Evolutionary conservation across 2,797 vertebrate genomes (phyloP).

Genomic region (Takifugu ocellatus): DNA sequence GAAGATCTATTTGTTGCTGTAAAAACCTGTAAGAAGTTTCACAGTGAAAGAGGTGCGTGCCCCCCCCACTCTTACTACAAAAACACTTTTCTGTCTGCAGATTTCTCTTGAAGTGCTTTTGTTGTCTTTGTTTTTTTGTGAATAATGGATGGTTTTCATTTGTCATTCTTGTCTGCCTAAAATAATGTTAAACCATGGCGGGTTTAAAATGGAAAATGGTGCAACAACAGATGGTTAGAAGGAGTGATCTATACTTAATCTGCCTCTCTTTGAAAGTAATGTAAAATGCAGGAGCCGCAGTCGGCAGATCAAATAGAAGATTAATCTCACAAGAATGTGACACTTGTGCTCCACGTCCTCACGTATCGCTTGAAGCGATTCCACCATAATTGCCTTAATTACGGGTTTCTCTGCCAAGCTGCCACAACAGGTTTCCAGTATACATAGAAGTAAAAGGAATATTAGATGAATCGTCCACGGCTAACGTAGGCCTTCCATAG

Average conservation of each 20-base stretch:
- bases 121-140: background rate
- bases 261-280: conserved; percentile 27
- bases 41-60: conserved; percentile 89
- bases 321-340: conserved; percentile 22
- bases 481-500: conserved; percentile 14
- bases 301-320: conserved; percentile 31
- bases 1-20: conserved; percentile 92
- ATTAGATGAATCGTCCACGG: conserved; percentile 35
- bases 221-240: conserved; percentile 16
- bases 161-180: too few relatives aligned
- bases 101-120: conserved; percentile 1
- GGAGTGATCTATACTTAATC: conserved; percentile 13
- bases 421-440: conserved; percentile 29
- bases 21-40: conserved; percentile 96
- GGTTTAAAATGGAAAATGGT: conserved; percentile 16
- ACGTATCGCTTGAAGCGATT: conserved; percentile 29
- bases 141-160: too few relatives aligned
- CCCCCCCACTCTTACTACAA: background rate
- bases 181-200: too few relatives aligned
- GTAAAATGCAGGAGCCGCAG: conserved; percentile 19
- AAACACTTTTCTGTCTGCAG: too few relatives aligned
- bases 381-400: conserved; percentile 44
- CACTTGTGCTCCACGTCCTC: conserved; percentile 17
- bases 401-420: conserved; percentile 27
- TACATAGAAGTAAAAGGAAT: conserved; percentile 25